A percentile compares a stretch with the other conserved stretches of the same genome.
Conservation (phyloP, 2,113 vertebrate genomes). For the Gasterosteus nipponicus region DNA sequence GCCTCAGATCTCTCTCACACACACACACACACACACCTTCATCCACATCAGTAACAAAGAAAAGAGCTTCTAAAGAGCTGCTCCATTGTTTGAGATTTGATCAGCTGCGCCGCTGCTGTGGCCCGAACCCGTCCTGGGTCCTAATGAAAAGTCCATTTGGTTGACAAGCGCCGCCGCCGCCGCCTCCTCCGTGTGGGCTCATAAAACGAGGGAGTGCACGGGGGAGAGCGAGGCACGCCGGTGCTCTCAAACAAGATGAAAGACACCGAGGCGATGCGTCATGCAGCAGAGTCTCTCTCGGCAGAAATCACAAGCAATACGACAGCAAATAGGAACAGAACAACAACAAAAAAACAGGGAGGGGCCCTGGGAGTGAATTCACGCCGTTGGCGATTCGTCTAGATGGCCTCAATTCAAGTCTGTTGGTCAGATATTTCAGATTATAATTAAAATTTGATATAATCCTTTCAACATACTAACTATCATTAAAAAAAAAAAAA, state of each 20-base stretch:
- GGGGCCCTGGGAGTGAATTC: constrained; percentile 29
- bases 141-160: constrained; percentile 73
- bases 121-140: constrained; percentile 45
- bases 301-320: constrained; percentile 26
- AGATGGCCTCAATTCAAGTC: constrained; percentile 41
- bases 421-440: constrained; percentile 46
- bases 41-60: constrained; percentile 54
- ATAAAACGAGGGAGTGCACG: constrained; percentile 25
- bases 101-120: constrained; percentile 50
- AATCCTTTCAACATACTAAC: constrained; percentile 12
- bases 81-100: constrained; percentile 64
- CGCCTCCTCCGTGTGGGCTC: constrained; percentile 32
- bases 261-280: constrained; percentile 26
- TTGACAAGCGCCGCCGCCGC: constrained; percentile 27
- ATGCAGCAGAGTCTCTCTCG: constrained; percentile 17
- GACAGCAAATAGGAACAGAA: constrained; percentile 2
- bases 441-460: constrained; percentile 57
- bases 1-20: constrained; percentile 26
- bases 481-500: constrained; percentile 10
- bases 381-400: constrained; percentile 32
- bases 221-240: constrained; percentile 23
- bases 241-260: constrained; percentile 41
- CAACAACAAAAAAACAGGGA: not conserved
- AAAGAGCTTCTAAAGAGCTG: not conserved
- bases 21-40: constrained; percentile 32